Base-by-base conservation (phyloP, 2,797 vertebrate species). In the Neomorphus geoffroyi region DNA sequence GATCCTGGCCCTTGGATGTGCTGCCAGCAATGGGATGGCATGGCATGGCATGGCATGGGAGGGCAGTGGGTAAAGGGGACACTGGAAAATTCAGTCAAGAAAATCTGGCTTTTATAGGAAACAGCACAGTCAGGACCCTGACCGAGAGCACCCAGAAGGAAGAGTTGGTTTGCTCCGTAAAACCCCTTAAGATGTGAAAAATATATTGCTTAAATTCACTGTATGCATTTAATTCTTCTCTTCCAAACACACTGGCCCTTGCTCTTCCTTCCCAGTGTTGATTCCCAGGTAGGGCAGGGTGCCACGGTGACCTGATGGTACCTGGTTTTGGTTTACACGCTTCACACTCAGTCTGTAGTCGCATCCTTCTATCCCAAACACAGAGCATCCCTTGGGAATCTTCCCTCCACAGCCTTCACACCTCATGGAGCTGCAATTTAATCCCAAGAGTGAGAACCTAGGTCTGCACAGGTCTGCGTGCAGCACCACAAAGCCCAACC, bases 11-110 rank as follows among this genome's bases (percentile, higher is more conserved):
- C 14, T 33, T 19, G 74, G 64, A 45, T 0, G 0, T 41, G 37
- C 46, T 85, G 75, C 50, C 26, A 69, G 62, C 5, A 0, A 0
- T 50, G 73, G 30, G 0, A 0, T 50, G 73, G 30, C 43, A 88
- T 33, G 19, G 50, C 41, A 43, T 43, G 41, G 41, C 41, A 43
- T 48, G 57, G 57, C 32, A 9, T 43, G 72, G 24, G 48, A 88
- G 33, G 18, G 50, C 53, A 71, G 56, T 10, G 6, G 35, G 18
- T 15, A 37, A 18, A 0, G 4, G 77, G 69, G 51, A 16, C 9
- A 53, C 46, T n/a, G 50, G 71, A 32, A 71, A 64, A 75, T 18
- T n/a, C 72, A 82, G 24, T 43, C 39, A 26, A n/a, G 24, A 56
- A 0, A 14, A 30, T 39, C 21, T 62, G 46, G 23, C 18, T 86